phyloP scores from a whole-genome alignment of 2,797 vertebrate genomes.

The Premnoplex brunnescens region DNA sequence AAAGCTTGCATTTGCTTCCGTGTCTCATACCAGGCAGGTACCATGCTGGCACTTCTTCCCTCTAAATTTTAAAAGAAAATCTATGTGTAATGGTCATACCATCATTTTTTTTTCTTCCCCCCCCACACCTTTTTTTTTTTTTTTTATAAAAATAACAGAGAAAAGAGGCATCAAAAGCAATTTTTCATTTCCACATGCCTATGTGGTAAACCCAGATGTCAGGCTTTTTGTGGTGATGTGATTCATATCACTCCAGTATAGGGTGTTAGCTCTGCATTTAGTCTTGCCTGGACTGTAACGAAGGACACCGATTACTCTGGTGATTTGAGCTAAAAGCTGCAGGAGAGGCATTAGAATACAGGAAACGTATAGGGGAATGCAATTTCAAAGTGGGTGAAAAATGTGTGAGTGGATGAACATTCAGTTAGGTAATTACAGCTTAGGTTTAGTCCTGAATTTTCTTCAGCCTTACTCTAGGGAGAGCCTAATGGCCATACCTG shows the following conservation, averaged over 20 bases:
- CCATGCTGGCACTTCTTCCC: neutral
- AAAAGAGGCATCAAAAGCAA: conserved; percentile 38
- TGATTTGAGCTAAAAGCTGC: conserved; percentile 63
- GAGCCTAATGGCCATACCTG: conserved; percentile 64
- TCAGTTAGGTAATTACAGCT: conserved; percentile 64
- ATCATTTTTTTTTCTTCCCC: too few species aligned
- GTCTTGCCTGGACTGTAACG: conserved; percentile 30
- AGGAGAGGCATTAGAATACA: conserved; percentile 68
- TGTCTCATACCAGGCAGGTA: neutral
- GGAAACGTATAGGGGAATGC: conserved; percentile 55
- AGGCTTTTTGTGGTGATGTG: conserved; percentile 59
- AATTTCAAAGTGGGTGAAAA: conserved; percentile 60
- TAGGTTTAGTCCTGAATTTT: conserved; percentile 63
- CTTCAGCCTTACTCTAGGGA: conserved; percentile 54
- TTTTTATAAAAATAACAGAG: neutral
- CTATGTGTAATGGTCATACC: neutral
- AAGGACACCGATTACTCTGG: conserved; percentile 55
- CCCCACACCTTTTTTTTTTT: neutral
- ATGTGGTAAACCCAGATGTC: conserved; percentile 11
- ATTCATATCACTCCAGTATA: conserved; percentile 2
- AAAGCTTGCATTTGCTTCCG: conserved; percentile 6
- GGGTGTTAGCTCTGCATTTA: conserved; percentile 65
- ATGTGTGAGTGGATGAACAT: conserved; percentile 65
- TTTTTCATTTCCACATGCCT: conserved; percentile 43
- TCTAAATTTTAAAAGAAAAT: neutral